phyloP scores from a whole-genome alignment of 2,797 vertebrate genomes.

The Ataeniobius toweri region DNA sequence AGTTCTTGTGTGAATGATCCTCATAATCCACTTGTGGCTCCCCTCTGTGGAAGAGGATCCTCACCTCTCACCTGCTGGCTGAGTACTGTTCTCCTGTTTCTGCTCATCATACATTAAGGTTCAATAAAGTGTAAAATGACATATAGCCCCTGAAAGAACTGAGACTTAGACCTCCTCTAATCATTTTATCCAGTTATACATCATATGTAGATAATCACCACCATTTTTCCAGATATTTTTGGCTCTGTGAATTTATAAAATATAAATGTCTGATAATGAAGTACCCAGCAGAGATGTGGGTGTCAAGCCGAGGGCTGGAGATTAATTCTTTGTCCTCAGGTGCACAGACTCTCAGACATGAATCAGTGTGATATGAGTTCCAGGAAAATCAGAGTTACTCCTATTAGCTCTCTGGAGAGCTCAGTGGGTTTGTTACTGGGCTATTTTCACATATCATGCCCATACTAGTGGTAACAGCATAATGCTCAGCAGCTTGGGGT shows the following conservation, averaged over 20 bases:
- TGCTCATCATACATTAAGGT: background rate
- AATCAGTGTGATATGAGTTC: constrained; percentile 33
- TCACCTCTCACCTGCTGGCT: background rate
- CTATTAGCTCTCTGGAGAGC: constrained; percentile 16
- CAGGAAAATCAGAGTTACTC: constrained; percentile 23
- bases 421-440: constrained; percentile 21
- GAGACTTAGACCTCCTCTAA: background rate
- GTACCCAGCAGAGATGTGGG: constrained; percentile 13
- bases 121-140: constrained; percentile 14
- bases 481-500: constrained; percentile 64
- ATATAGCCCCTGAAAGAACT: constrained; percentile 10
- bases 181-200: constrained; percentile 3
- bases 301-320: constrained; percentile 25
- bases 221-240: constrained; percentile 23
- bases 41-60: constrained; percentile 5
- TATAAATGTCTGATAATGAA: constrained; percentile 38
- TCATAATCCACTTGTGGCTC: background rate
- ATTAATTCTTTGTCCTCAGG: constrained; percentile 32
- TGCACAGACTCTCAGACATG: constrained; percentile 16
- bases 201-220: constrained; percentile 10
- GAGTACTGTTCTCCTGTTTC: background rate
- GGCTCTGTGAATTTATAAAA: constrained; percentile 25
- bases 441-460: constrained; percentile 1
- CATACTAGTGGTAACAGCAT: constrained; percentile 24
- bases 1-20: background rate